Conservation (phyloP, 2,113 vertebrate species). For the Cottus gobio region DNA sequence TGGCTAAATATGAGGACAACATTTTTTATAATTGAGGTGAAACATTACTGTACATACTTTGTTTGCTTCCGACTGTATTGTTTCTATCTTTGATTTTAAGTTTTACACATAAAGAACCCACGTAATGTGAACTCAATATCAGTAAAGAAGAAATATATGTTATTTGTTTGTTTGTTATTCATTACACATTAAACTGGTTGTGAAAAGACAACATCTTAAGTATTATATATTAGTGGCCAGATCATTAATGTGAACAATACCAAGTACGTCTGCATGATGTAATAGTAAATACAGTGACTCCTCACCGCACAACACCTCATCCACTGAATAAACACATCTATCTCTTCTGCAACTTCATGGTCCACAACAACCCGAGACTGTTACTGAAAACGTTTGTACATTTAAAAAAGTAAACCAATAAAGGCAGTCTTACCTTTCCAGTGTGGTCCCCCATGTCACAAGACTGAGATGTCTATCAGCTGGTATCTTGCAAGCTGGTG, state of each 20-base stretch:
- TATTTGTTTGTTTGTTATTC: neutral
- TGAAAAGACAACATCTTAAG: neutral
- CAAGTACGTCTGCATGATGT: neutral
- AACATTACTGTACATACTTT: neutral
- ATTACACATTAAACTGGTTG: neutral
- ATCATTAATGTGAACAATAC: neutral
- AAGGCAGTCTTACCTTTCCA: slow-evolving; percentile 56
- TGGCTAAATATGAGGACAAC: neutral
- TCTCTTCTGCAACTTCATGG: neutral
- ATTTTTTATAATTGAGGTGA: neutral
- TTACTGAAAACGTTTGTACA: neutral
- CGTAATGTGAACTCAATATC: neutral
- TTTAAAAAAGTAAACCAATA: neutral
- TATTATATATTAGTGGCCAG: neutral
- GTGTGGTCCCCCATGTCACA: slow-evolving; percentile 49
- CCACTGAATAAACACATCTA: neutral
- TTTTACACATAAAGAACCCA: neutral
- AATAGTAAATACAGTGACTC: neutral
- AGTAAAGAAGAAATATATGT: neutral
- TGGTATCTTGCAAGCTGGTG: slow-evolving; percentile 31
- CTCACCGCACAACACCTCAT: neutral
- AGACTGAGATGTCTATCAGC: slow-evolving; percentile 47
- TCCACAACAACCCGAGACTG: neutral
- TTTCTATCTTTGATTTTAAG: neutral
- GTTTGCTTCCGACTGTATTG: neutral